Evolutionary conservation across 2,888 invertebrate species (phyloP).

Genomic region (Ecdyonurus torrentis): DNA sequence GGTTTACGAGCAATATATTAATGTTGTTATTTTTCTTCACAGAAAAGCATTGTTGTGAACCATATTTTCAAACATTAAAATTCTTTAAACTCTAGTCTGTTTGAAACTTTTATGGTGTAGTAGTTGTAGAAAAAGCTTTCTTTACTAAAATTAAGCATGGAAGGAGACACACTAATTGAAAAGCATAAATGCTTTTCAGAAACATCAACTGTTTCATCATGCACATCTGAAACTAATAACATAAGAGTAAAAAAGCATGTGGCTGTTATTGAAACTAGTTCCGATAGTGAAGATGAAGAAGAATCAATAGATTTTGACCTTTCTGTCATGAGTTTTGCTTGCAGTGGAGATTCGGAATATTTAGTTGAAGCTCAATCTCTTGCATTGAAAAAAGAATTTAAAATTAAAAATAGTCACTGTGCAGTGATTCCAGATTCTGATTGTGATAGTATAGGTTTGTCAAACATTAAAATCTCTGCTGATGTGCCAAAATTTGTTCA

Average conservation of each 20-base stretch:
- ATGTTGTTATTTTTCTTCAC: too few relatives aligned
- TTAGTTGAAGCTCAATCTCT: too few relatives aligned
- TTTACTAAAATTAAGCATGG: too few relatives aligned
- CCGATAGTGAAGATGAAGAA: not conserved
- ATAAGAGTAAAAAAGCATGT: not conserved
- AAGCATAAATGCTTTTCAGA: not conserved
- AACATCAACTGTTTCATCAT: not conserved
- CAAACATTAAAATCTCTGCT: not conserved
- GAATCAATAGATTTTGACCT: too few relatives aligned
- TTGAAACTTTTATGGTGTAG: too few relatives aligned
- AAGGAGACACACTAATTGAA: not conserved
- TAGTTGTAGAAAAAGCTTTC: too few relatives aligned
- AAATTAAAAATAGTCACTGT: conserved; percentile 34
- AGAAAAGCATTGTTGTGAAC: too few relatives aligned
- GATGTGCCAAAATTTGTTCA: not conserved
- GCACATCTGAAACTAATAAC: not conserved
- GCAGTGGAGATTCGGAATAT: too few relatives aligned
- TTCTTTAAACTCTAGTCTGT: too few relatives aligned
- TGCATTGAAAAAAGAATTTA: not conserved
- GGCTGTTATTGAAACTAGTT: not conserved
- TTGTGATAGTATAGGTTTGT: conserved; percentile 41
- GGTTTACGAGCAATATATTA: too few relatives aligned
- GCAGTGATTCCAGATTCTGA: conserved; percentile 79
- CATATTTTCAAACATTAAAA: too few relatives aligned
- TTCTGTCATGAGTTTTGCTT: too few relatives aligned